Conservation (phyloP, 2,888 invertebrate genomes). For the Ophraella communa region DNA sequence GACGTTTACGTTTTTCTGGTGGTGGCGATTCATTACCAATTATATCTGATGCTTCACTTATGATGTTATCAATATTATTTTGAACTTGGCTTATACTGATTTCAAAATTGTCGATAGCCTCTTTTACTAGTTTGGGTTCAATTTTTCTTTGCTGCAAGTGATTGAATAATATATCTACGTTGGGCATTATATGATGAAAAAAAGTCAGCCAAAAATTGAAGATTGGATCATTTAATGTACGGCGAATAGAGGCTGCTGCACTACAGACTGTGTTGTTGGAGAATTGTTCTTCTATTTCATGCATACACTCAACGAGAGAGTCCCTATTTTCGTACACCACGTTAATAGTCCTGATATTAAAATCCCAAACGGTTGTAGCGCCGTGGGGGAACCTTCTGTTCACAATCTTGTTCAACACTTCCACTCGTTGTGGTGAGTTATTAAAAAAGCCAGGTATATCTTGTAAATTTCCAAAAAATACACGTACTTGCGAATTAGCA, state of each 20-base stretch:
- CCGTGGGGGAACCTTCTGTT: background rate
- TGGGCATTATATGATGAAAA: constrained; percentile 44
- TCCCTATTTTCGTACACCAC: constrained; percentile 12
- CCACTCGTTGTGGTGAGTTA: constrained; percentile 35
- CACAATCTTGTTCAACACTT: background rate
- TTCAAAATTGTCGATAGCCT: constrained; percentile 28
- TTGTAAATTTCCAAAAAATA: constrained; percentile 38
- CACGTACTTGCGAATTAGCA: constrained; percentile 27
- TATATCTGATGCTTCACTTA: constrained; percentile 20
- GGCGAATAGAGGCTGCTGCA: constrained; percentile 28
- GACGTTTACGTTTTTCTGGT: background rate
- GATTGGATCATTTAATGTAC: constrained; percentile 28
- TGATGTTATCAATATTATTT: constrained; percentile 28
- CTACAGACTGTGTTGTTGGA: constrained; percentile 29
- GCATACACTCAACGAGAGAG: constrained; percentile 39
- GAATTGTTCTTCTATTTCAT: constrained; percentile 13
- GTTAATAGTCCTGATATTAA: background rate
- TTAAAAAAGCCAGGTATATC: constrained; percentile 37
- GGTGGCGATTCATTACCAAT: background rate
- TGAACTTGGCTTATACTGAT: constrained; percentile 18
- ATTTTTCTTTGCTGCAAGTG: constrained; percentile 35
- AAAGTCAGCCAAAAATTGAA: constrained; percentile 46
- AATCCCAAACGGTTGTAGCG: background rate
- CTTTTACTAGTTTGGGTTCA: constrained; percentile 17
- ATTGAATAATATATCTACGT: constrained; percentile 40